phyloP scores from a whole-genome alignment of 2,888 invertebrate genomes.

The Micropterix aruncella region DNA sequence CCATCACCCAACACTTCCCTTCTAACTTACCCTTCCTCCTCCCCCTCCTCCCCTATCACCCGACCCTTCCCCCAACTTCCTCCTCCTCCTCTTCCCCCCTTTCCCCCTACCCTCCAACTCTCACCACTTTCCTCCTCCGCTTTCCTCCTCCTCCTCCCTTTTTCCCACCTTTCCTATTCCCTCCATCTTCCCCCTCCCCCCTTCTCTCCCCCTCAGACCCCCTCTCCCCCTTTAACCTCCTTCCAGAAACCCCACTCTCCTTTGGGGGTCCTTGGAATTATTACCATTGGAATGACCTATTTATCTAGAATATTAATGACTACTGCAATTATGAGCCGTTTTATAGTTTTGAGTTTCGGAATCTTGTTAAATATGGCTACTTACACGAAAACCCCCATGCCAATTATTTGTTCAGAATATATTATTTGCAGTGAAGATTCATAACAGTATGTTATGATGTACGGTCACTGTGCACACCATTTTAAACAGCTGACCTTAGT shows the following conservation, averaged over 20 bases:
- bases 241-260: not conserved
- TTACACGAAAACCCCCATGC: too few relatives aligned
- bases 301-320: too few relatives aligned
- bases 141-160: not conserved
- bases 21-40: not conserved
- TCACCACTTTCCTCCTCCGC: not conserved
- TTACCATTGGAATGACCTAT: too few relatives aligned
- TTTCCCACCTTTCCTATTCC: not conserved
- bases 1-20: not conserved
- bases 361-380: too few relatives aligned
- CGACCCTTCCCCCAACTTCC: not conserved
- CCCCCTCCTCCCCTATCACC: not conserved
- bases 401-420: too few relatives aligned
- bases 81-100: not conserved
- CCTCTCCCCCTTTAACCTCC: not conserved
- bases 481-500: too few relatives aligned
- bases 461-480: too few relatives aligned
- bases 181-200: not conserved
- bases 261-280: too few relatives aligned
- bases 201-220: not conserved
- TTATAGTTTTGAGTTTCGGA: too few relatives aligned
- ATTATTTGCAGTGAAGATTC: too few relatives aligned
- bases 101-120: not conserved
- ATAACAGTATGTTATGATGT: too few relatives aligned
- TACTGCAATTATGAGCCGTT: too few relatives aligned